Evolutionary conservation across 2,797 vertebrate species (phyloP).

Genomic region (Acrossocheilus wenchowensis): DNA sequence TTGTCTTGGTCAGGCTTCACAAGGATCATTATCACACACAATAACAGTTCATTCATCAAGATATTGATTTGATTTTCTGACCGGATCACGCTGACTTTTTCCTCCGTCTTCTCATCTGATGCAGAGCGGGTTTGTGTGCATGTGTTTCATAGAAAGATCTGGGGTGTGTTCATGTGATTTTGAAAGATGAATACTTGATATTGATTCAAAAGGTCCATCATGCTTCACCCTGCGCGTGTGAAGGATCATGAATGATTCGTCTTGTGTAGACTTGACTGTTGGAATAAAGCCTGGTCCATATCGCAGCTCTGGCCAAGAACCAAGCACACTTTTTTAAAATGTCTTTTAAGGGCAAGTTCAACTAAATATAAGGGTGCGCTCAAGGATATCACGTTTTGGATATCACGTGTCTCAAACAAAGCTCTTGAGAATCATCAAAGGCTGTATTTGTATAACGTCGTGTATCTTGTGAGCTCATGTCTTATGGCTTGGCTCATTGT

Average conservation of each 20-base stretch:
- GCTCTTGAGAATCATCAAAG: not conserved
- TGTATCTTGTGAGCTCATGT: not conserved
- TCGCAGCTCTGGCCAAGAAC: not conserved
- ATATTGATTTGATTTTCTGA: not conserved
- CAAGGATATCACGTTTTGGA: not conserved
- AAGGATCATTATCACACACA: too few species aligned
- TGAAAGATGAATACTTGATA: not conserved
- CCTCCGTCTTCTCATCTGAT: not conserved
- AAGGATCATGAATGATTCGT: not conserved
- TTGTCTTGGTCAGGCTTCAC: too few species aligned
- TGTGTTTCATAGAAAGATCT: not conserved
- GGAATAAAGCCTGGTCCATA: not conserved
- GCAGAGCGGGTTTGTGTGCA: not conserved
- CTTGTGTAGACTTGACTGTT: conserved; percentile 18
- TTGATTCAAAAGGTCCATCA: not conserved
- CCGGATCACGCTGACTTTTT: not conserved
- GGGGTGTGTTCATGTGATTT: not conserved
- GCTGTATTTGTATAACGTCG: not conserved
- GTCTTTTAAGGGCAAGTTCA: not conserved
- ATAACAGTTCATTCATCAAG: too few species aligned
- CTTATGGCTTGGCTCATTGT: not conserved
- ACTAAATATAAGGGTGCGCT: not conserved
- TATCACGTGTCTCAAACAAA: conserved; percentile 1
- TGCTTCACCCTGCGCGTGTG: not conserved
- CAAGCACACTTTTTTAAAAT: not conserved